phyloP scores from a whole-genome alignment of 2,113 vertebrate species.

The Marmota monax region DNA sequence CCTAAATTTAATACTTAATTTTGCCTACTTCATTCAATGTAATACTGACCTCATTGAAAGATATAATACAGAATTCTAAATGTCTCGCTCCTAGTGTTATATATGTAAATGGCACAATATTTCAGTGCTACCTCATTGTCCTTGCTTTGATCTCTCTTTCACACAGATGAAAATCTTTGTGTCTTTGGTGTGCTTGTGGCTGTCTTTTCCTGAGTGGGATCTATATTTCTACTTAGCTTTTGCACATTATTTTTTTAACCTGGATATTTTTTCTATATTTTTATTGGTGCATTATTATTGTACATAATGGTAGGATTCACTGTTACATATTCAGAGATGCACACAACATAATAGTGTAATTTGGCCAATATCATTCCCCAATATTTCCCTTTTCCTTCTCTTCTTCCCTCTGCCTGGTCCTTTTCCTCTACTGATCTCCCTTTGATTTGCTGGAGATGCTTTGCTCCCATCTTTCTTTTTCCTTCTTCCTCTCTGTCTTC shows the following conservation, averaged over 20 bases:
- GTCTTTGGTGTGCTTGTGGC: neutral
- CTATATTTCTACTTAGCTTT: neutral
- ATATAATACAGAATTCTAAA: neutral
- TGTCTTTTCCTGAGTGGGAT: neutral
- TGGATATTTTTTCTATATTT: too few relatives aligned
- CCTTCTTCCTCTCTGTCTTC: too few relatives aligned
- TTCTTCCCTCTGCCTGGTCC: too few relatives aligned
- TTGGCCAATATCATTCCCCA: too few relatives aligned
- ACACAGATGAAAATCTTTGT: neutral
- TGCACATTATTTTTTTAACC: neutral
- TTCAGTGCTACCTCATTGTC: neutral
- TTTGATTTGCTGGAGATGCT: too few relatives aligned
- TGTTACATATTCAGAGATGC: too few relatives aligned
- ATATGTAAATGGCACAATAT: neutral
- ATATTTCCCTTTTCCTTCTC: too few relatives aligned
- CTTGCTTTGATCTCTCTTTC: neutral
- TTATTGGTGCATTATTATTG: too few relatives aligned
- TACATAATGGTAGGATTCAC: too few relatives aligned
- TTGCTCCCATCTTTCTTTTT: too few relatives aligned
- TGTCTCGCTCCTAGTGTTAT: neutral
- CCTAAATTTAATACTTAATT: conserved; percentile 9
- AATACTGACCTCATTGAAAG: neutral
- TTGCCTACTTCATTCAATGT: neutral
- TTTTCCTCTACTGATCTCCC: too few relatives aligned
- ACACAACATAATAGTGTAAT: too few relatives aligned